A percentile compares a stretch with the other conserved stretches of the same genome.
Evolutionary conservation across 92 coral and sea anemone species (phyloP).

Genomic region (Epizoanthus scotinus): DNA sequence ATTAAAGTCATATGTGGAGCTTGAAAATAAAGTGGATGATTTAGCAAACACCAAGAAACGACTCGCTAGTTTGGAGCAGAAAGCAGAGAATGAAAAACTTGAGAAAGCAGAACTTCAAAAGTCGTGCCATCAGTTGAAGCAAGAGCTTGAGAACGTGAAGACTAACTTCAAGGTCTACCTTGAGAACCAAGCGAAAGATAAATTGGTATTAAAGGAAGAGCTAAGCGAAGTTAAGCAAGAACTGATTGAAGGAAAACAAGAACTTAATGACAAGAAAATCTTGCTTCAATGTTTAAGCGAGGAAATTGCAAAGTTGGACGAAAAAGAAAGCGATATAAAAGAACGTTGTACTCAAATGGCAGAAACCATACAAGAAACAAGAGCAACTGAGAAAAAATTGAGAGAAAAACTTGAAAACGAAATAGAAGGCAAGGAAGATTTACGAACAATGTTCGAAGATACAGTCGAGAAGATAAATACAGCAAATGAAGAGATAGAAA

Average conservation of each 20-base stretch:
- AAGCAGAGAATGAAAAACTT: constrained; percentile 40
- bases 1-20: constrained; percentile 45
- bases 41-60: constrained; percentile 36
- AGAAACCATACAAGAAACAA: constrained; percentile 31
- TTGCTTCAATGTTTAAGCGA: constrained; percentile 47
- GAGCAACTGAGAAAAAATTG: constrained; percentile 27
- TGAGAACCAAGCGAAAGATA: constrained; percentile 25
- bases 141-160: constrained; percentile 14
- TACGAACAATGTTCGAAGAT: constrained; percentile 58
- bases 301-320: constrained; percentile 53
- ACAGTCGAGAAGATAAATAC: constrained; percentile 35
- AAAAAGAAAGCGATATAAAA: constrained; percentile 36
- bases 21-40: constrained; percentile 38
- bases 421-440: constrained; percentile 45
- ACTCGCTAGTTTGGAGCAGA: constrained; percentile 38
- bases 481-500: constrained; percentile 44
- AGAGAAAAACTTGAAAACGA: constrained; percentile 45
- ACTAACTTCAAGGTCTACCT: constrained; percentile 22
- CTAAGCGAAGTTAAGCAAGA: constrained; percentile 4
- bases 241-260: constrained; percentile 34
- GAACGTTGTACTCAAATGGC: constrained; percentile 34
- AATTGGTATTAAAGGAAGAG: not conserved
- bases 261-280: constrained; percentile 43
- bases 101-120: constrained; percentile 43
- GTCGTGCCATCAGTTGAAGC: constrained; percentile 6